phyloP scores from a whole-genome alignment of 2,888 invertebrate genomes.

The Phanerotoma sp. region DNA sequence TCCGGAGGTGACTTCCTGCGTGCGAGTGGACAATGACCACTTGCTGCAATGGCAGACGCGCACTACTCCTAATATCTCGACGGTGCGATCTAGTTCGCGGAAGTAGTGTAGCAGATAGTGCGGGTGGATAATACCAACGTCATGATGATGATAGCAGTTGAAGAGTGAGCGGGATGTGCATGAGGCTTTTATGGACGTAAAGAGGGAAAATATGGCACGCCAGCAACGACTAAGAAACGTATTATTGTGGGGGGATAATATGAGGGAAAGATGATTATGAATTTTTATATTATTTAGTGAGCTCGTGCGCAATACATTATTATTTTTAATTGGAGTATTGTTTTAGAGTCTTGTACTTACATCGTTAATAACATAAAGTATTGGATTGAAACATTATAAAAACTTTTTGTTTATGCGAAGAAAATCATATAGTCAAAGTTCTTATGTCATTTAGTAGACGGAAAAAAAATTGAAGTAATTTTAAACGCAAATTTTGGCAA shows the following conservation, averaged over 20 bases:
- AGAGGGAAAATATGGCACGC: conserved; percentile 12
- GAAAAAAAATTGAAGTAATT: too few species aligned
- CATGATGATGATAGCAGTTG: not conserved
- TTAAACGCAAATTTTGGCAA: too few species aligned
- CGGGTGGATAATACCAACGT: not conserved
- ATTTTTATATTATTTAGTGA: too few species aligned
- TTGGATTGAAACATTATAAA: too few species aligned
- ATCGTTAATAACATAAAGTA: too few species aligned
- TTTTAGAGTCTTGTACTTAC: too few species aligned
- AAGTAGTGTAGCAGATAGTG: conserved; percentile 36
- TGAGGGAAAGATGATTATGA: not conserved
- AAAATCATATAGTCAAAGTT: too few species aligned
- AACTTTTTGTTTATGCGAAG: too few species aligned
- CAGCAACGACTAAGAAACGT: not conserved
- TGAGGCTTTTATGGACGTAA: not conserved
- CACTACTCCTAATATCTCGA: conserved; percentile 48
- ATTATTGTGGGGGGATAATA: not conserved
- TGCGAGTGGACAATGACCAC: conserved; percentile 13
- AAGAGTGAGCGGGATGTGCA: conserved; percentile 9
- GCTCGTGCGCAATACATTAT: too few species aligned
- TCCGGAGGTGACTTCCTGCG: conserved; percentile 44
- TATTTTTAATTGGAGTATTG: too few species aligned
- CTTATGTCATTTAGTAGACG: too few species aligned
- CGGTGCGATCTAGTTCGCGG: conserved; percentile 52
- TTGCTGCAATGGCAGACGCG: conserved; percentile 5